phyloP scores from a whole-genome alignment of 1,140 invertebrate genomes.

The Galendromus occidentalis region DNA sequence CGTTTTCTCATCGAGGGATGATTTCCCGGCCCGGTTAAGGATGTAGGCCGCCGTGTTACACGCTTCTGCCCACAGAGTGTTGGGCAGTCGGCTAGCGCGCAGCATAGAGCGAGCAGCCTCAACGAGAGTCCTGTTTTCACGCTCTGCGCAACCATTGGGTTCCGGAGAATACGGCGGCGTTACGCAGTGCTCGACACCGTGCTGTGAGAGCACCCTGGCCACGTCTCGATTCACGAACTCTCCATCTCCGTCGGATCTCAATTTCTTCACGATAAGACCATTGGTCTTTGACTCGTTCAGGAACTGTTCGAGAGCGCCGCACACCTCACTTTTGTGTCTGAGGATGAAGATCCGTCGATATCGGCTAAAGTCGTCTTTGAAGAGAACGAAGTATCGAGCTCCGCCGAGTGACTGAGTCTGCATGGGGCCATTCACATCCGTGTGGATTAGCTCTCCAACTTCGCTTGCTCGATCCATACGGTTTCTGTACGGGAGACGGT shows the following conservation, averaged over 20 bases:
- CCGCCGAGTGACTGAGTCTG: slow-evolving; percentile 23
- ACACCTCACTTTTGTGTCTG: slow-evolving; percentile 26
- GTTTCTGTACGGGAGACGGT: too few relatives aligned
- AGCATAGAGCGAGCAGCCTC: slow-evolving; percentile 16
- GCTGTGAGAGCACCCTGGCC: slow-evolving; percentile 6
- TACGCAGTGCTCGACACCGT: slow-evolving; percentile 25
- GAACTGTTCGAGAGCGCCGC: slow-evolving; percentile 24
- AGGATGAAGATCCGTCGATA: slow-evolving; percentile 26
- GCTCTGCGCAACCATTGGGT: slow-evolving; percentile 28
- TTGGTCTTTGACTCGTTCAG: too few relatives aligned
- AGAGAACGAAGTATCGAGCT: slow-evolving; percentile 24
- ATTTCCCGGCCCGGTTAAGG: not conserved
- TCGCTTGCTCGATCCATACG: too few relatives aligned
- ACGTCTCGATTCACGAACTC: slow-evolving; percentile 16
- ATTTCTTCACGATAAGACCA: slow-evolving; percentile 12
- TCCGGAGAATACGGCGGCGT: slow-evolving; percentile 27
- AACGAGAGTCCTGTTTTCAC: slow-evolving; percentile 27
- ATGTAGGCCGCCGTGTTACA: not conserved
- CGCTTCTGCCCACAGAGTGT: slow-evolving; percentile 10
- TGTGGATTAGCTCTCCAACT: slow-evolving; percentile 13
- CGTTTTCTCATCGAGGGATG: slow-evolving; percentile 19
- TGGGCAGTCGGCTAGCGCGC: slow-evolving; percentile 4
- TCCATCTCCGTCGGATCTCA: slow-evolving; percentile 19
- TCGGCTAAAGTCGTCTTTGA: slow-evolving; percentile 30
- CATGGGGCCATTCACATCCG: slow-evolving; percentile 31